Percentiles rank a stretch among this genome's conserved stretches.
Conservation (phyloP, 1,140 invertebrate species). For the Gonatopus flavifemur region DNA sequence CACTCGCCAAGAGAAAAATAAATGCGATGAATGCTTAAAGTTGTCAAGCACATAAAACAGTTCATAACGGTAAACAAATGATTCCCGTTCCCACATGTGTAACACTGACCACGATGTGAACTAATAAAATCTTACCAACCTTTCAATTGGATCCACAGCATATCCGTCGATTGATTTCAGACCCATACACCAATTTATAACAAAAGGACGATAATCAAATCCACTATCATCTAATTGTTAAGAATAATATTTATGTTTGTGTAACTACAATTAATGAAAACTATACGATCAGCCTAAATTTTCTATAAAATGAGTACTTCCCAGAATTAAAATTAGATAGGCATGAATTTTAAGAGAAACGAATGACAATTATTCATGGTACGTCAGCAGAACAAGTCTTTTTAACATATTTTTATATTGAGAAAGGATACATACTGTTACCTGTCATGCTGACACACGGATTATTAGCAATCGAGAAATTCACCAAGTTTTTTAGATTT, state of each 20-base stretch:
- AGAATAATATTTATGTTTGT: constrained; percentile 45
- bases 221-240: constrained; percentile 65
- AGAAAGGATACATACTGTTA: constrained; percentile 71
- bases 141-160: constrained; percentile 85
- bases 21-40: too few relatives aligned
- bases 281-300: constrained; percentile 3
- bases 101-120: too few relatives aligned
- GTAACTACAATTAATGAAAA: constrained; percentile 15
- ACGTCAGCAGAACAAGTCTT: too few relatives aligned
- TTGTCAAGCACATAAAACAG: too few relatives aligned
- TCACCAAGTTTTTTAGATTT: constrained; percentile 73
- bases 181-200: constrained; percentile 90
- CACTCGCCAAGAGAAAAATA: too few relatives aligned
- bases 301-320: constrained; percentile 7
- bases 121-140: constrained; percentile 59
- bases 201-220: constrained; percentile 89
- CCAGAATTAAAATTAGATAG: too few relatives aligned
- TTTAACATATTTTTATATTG: not conserved
- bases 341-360: too few relatives aligned
- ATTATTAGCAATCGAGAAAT: constrained; percentile 83
- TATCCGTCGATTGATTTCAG: constrained; percentile 86
- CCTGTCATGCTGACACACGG: constrained; percentile 76
- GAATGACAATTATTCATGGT: too few relatives aligned
- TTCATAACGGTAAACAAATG: too few relatives aligned
- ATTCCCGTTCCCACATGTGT: too few relatives aligned